Conservation (phyloP, 1,140 invertebrate species). For the Drosophila kurseongensis region DNA sequence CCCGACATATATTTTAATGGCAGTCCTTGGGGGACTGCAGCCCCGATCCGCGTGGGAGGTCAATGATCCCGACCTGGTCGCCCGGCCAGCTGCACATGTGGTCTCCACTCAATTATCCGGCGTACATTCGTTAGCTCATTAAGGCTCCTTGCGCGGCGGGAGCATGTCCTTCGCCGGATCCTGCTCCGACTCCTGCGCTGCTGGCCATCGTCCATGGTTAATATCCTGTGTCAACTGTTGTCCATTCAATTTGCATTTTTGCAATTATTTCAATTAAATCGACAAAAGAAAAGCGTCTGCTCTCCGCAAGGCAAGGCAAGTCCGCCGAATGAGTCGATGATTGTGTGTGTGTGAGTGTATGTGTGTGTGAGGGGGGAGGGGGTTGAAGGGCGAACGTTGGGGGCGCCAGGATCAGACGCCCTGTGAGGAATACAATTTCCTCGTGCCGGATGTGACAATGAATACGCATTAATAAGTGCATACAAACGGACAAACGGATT, state of each 20-base stretch:
- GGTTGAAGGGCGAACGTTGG: background rate
- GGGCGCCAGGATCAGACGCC: background rate
- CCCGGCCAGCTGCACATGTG: slow-evolving; percentile 32
- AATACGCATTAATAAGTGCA: slow-evolving; percentile 82
- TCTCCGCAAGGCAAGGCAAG: slow-evolving; percentile 46
- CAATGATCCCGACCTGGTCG: slow-evolving; percentile 17
- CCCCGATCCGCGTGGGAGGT: slow-evolving; percentile 11
- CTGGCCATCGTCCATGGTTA: slow-evolving; percentile 34
- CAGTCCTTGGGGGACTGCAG: background rate
- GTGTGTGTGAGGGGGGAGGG: background rate
- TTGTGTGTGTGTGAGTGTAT: slow-evolving; percentile 1
- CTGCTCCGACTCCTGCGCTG: background rate
- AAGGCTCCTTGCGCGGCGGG: slow-evolving; percentile 29
- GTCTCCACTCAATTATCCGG: slow-evolving; percentile 53
- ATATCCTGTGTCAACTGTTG: slow-evolving; percentile 77
- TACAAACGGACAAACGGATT: slow-evolving; percentile 36
- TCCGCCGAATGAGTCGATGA: slow-evolving; percentile 26
- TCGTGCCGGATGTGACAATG: slow-evolving; percentile 78
- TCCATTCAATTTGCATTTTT: slow-evolving; percentile 81
- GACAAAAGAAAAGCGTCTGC: slow-evolving; percentile 69
- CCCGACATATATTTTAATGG: background rate
- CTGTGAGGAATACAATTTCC: slow-evolving; percentile 77
- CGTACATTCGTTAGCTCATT: slow-evolving; percentile 56
- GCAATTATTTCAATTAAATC: slow-evolving; percentile 83
- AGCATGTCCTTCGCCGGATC: background rate